Conservation (phyloP, 2,797 vertebrate species). For the Sebastes elongatus region DNA sequence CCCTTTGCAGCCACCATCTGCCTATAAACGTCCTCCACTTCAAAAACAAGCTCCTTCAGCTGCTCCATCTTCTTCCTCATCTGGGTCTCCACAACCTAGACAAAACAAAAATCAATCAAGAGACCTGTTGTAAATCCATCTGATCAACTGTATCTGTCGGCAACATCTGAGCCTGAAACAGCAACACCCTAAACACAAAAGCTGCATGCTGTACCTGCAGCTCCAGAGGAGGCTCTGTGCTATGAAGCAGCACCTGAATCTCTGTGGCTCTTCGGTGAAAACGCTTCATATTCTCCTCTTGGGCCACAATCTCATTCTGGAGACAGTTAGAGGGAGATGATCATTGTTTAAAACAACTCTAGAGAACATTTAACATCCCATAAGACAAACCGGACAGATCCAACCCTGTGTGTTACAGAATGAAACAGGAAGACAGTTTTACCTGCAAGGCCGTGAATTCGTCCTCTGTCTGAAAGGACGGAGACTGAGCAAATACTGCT, state of each 20-base stretch:
- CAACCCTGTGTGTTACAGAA: neutral
- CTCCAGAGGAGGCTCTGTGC: constrained; percentile 87
- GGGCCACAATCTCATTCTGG: constrained; percentile 84
- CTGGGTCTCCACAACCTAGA: constrained; percentile 78
- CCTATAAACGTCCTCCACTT: constrained; percentile 70
- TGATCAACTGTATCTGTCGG: neutral
- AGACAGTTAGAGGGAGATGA: neutral
- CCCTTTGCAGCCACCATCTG: constrained; percentile 61
- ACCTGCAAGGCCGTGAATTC: constrained; percentile 84
- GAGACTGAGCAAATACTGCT: constrained; percentile 63
- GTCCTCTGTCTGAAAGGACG: constrained; percentile 76
- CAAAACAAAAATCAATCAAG: neutral
- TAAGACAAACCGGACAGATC: neutral
- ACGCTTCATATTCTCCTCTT: constrained; percentile 84
- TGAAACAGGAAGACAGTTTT: constrained; percentile 8
- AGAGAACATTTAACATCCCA: neutral
- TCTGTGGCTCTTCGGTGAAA: constrained; percentile 84
- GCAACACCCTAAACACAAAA: neutral
- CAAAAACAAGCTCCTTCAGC: constrained; percentile 74
- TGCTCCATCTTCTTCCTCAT: constrained; percentile 74
- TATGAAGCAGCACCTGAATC: constrained; percentile 88
- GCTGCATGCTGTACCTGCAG: constrained; percentile 84
- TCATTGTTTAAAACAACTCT: neutral
- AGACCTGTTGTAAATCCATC: neutral
- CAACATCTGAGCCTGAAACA: neutral